These are phyloP conservation scores for Aphrocallistes beatrix DNA, from an alignment of 37 sponge, comb jelly and placozoan species.

Conservation along the genomic window DNA sequence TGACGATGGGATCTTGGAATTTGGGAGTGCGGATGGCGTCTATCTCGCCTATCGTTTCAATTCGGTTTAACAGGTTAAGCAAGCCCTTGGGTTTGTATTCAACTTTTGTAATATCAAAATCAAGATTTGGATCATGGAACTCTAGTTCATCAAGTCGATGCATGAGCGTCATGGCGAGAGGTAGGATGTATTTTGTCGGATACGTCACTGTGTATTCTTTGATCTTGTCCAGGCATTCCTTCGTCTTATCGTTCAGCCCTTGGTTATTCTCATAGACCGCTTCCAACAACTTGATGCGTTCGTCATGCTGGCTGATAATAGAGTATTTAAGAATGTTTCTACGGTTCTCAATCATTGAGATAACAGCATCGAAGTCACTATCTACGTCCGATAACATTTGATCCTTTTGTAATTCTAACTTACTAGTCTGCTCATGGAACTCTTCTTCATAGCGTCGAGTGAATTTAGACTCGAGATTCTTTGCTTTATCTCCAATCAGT, in stretches of 20 bases:
- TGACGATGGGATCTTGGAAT: neutral
- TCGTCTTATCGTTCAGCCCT: neutral
- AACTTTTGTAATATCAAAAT: neutral
- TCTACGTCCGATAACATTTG: neutral
- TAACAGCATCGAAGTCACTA: neutral
- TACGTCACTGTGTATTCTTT: neutral
- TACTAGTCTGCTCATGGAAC: neutral
- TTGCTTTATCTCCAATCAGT: neutral
- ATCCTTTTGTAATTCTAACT: neutral
- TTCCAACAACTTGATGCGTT: neutral
- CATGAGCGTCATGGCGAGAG: neutral
- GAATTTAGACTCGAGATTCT: neutral
- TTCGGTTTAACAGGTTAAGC: neutral
- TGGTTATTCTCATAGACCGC: neutral
- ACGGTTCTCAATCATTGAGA: neutral
- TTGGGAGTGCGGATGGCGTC: neutral
- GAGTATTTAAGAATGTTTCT: neutral
- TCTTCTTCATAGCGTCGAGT: neutral
- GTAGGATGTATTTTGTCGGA: neutral
- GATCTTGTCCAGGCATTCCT: neutral
- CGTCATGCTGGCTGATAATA: conserved; percentile 3
- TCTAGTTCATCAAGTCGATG: neutral
- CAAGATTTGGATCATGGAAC: neutral
- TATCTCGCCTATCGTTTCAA: neutral
- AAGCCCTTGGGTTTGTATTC: neutral